phyloP scores from a whole-genome alignment of 2,888 invertebrate genomes.

The Lutraria lutraria region DNA sequence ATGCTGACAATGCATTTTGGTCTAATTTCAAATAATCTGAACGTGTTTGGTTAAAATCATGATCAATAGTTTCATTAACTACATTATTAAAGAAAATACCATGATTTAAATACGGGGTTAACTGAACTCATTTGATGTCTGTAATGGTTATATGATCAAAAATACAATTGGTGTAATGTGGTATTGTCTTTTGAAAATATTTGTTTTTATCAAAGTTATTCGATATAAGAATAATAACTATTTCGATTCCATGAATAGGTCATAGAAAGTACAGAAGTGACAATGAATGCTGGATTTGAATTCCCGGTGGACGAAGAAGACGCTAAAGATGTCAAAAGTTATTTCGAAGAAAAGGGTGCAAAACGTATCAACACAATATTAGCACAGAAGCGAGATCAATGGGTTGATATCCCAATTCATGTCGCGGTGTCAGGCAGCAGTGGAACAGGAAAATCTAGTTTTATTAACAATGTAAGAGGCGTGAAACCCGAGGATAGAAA shows the following conservation, averaged over 20 bases:
- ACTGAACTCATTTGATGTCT: too few relatives aligned
- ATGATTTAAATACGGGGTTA: too few relatives aligned
- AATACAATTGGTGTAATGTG: too few relatives aligned
- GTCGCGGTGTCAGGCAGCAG: slow-evolving; percentile 60
- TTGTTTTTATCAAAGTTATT: too few relatives aligned
- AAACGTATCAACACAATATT: slow-evolving; percentile 44
- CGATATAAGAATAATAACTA: not conserved
- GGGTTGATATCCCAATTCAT: slow-evolving; percentile 62
- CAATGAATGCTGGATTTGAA: slow-evolving; percentile 25
- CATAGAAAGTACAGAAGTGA: not conserved
- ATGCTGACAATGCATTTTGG: too few relatives aligned
- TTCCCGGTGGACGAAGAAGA: slow-evolving; percentile 60
- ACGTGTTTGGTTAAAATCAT: too few relatives aligned
- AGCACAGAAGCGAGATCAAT: slow-evolving; percentile 55
- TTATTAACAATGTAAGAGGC: slow-evolving; percentile 65
- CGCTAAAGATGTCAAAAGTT: slow-evolving; percentile 55
- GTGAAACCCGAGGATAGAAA: slow-evolving; percentile 56
- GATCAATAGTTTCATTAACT: too few relatives aligned
- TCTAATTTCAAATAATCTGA: too few relatives aligned
- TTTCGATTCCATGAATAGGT: not conserved
- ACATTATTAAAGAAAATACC: too few relatives aligned
- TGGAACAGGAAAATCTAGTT: slow-evolving; percentile 69
- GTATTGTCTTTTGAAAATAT: too few relatives aligned
- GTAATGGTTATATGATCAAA: too few relatives aligned
- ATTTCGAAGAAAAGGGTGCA: slow-evolving; percentile 52